A percentile compares a stretch with the other conserved stretches of the same genome.
These are phyloP conservation scores for Oithona nana DNA, from an alignment of 2,888 invertebrate genomes.

Conservation along the genomic window DNA sequence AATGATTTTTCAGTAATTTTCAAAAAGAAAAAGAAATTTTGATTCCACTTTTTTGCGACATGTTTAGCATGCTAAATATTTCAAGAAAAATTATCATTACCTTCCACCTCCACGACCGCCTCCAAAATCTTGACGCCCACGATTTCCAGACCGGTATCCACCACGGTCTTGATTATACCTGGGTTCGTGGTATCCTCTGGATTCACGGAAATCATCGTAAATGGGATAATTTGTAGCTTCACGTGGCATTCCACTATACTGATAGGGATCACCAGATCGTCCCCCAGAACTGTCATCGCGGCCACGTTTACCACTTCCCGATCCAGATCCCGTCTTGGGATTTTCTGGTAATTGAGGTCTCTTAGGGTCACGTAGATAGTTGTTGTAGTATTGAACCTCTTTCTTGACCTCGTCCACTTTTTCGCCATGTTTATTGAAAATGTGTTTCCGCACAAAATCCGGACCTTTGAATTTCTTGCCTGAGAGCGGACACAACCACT, in stretches of 20 bases:
- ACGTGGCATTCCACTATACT: slow-evolving; percentile 12
- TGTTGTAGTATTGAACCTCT: slow-evolving; percentile 91
- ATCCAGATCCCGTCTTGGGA: slow-evolving; percentile 30
- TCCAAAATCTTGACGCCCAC: not conserved
- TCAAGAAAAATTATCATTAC: not conserved
- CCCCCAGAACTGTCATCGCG: not conserved
- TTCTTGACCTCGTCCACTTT: slow-evolving; percentile 92
- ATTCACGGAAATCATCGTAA: slow-evolving; percentile 8
- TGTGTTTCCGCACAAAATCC: slow-evolving; percentile 94
- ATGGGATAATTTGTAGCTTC: slow-evolving; percentile 17
- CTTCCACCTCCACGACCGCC: not conserved
- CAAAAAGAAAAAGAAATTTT: no score
- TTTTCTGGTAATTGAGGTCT: slow-evolving; percentile 82
- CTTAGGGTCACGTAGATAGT: slow-evolving; percentile 77
- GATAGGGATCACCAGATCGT: no score
- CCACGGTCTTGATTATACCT: slow-evolving; percentile 3
- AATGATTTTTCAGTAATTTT: not conserved
- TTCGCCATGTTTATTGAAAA: slow-evolving; percentile 88
- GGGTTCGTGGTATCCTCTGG: slow-evolving; percentile 1
- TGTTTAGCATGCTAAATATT: not conserved
- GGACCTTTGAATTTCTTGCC: slow-evolving; percentile 98
- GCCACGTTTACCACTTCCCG: not conserved
- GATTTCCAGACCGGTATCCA: not conserved
- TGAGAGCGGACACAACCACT: slow-evolving; percentile 94
- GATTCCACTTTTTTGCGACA: no score